Base-by-base conservation (phyloP, 2,113 vertebrate species). In the Plotosus lineatus region DNA sequence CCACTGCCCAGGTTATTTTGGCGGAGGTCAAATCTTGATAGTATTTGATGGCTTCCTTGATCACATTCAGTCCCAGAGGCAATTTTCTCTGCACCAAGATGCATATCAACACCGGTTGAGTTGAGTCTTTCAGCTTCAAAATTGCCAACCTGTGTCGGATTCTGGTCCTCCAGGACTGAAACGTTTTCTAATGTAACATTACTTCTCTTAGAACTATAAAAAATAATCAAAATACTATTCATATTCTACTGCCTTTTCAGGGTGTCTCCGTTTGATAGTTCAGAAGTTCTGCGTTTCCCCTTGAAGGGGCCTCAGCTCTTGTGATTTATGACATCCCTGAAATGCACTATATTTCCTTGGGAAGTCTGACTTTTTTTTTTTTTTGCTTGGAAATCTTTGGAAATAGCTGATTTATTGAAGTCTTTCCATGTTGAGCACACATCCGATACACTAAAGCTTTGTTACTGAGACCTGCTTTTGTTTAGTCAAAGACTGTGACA, bases 331-430 rank as follows among this genome's bases (percentile, higher is more conserved):
- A 85, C 75, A 53, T 79, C 65, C 66, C 60, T 76, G 75, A 83
- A 65, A 73, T 73, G 66, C 46, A 73, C 28, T 51, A 73, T 80
- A 83, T 86, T 79, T 81, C 81, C 55, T 77, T 79, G 73, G 73
- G 82, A 85, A 79, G 76, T 77, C 61, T 83, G 77, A 85, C 75
- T 79, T 83, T 79, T 88, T 66, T 84, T 85, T 83, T 68, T 79
- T 77, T 73, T 74, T n/a, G n/a, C n/a, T 55, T 71, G 48, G 69
- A 75, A 87, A 78, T 69, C 42, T 75, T 60, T 80, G 44, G 31
- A 81, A 81, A 77, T 66, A 26, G 66, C 72, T 66, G 63, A 76
- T 82, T 77, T 80, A 82, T 84, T 63, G 78, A 44, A 68, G 50
- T 46, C 80, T 68, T 80, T 80, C 51, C 68, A 82, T 31, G 46